phyloP scores from a whole-genome alignment of 1,140 invertebrate species.

The Panagrolaimus sp. region DNA sequence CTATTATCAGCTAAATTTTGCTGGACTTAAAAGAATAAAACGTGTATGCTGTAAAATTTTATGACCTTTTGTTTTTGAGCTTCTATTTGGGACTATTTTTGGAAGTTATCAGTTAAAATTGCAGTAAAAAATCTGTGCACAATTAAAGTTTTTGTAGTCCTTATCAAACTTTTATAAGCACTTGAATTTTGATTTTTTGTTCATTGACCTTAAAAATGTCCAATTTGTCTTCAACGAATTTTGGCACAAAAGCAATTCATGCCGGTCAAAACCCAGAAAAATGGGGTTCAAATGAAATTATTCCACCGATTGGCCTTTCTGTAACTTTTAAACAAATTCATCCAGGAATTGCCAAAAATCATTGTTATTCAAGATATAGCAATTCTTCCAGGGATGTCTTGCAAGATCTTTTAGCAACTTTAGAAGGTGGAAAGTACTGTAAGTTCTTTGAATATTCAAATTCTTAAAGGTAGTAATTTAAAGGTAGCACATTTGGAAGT shows the following conservation, averaged over 20 bases:
- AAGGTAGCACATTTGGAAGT: conserved; percentile 75
- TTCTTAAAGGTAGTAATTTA: conserved; percentile 16
- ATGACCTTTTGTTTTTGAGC: no score
- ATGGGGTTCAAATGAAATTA: conserved; percentile 64
- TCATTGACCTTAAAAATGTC: no score
- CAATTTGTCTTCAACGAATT: no score
- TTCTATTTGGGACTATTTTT: no score
- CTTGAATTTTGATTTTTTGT: no score
- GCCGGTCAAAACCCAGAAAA: not conserved
- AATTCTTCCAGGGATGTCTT: conserved; percentile 86
- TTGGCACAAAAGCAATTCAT: conserved; percentile 6
- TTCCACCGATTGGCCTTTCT: conserved; percentile 82
- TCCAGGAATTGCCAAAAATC: conserved; percentile 72
- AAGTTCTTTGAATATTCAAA: conserved; percentile 24
- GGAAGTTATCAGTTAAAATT: no score
- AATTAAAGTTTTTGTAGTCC: no score
- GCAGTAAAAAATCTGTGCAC: no score
- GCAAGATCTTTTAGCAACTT: conserved; percentile 78
- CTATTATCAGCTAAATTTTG: no score
- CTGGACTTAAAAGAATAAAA: no score
- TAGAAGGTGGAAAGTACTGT: conserved; percentile 83
- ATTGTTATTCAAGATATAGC: conserved; percentile 67
- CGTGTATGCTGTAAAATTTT: no score
- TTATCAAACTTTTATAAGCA: no score
- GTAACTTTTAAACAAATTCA: conserved; percentile 87